These are phyloP conservation scores for Nyctereutes procyonoides DNA, from an alignment of 2,113 vertebrate species.

Conservation along the genomic window DNA sequence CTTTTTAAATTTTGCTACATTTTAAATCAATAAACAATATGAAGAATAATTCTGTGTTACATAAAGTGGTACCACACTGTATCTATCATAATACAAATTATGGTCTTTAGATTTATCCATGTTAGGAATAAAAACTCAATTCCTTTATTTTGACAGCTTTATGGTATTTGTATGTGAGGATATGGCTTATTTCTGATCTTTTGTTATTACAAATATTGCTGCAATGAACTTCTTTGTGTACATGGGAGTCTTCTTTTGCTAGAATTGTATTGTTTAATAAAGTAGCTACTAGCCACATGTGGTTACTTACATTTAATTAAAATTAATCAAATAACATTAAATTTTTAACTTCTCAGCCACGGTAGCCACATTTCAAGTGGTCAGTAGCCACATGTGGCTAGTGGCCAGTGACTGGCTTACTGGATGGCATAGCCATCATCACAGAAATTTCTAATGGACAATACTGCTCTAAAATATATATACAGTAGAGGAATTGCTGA, in stretches of 20 bases:
- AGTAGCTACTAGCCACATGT: not conserved
- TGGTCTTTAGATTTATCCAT: not conserved
- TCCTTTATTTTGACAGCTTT: constrained; percentile 1
- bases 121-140: not conserved
- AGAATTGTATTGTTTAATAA: not conserved
- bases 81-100: not conserved
- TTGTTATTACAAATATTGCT: constrained; percentile 2
- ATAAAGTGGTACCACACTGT: not conserved
- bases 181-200: not conserved
- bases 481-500: not conserved
- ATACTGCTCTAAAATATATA: not conserved
- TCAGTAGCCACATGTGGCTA: not conserved
- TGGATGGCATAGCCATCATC: not conserved
- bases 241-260: not conserved
- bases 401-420: not conserved
- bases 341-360: not conserved
- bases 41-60: not conserved
- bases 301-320: not conserved
- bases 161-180: not conserved
- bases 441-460: not conserved
- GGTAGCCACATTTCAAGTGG: not conserved
- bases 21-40: not conserved
- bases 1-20: not conserved
- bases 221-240: not conserved
- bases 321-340: not conserved